A percentile compares a stretch with the other conserved stretches of the same genome.
phyloP scores from a whole-genome alignment of 2,797 vertebrate species.

The Ispidina picta region DNA sequence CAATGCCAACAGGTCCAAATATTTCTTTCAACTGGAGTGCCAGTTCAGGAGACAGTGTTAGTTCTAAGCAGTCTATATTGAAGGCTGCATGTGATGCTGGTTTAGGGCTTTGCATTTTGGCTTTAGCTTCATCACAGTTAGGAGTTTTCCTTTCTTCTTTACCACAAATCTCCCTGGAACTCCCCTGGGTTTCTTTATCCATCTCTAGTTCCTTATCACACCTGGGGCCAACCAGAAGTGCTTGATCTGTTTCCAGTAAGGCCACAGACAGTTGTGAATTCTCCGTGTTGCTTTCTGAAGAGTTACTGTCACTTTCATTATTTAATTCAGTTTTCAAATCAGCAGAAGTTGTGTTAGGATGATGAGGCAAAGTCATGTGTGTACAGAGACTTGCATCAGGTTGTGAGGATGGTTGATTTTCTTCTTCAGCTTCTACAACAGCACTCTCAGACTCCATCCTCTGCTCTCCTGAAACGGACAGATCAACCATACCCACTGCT shows the following conservation, averaged over 20 bases:
- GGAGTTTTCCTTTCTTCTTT: constrained; percentile 24
- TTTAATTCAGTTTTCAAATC: constrained; percentile 31
- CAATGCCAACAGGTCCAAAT: constrained; percentile 95
- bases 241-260: not conserved
- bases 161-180: not conserved
- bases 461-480: not conserved
- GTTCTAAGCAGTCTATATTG: constrained; percentile 89
- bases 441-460: not conserved
- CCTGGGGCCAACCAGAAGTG: not conserved
- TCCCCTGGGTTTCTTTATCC: constrained; percentile 28
- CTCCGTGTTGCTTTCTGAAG: constrained; percentile 39
- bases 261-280: constrained; percentile 6
- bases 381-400: not conserved
- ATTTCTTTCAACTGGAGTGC: constrained; percentile 93
- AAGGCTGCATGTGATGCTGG: constrained; percentile 69
- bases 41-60: constrained; percentile 91
- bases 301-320: not conserved
- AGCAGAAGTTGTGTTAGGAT: not conserved
- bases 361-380: constrained; percentile 4
- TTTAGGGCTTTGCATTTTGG: constrained; percentile 10
- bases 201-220: constrained; percentile 59
- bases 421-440: constrained; percentile 6
- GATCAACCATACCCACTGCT: not conserved
- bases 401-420: not conserved
- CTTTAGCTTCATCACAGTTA: not conserved